Base-by-base conservation (phyloP, 2,113 vertebrate species). In the Syngnathus floridae region DNA sequence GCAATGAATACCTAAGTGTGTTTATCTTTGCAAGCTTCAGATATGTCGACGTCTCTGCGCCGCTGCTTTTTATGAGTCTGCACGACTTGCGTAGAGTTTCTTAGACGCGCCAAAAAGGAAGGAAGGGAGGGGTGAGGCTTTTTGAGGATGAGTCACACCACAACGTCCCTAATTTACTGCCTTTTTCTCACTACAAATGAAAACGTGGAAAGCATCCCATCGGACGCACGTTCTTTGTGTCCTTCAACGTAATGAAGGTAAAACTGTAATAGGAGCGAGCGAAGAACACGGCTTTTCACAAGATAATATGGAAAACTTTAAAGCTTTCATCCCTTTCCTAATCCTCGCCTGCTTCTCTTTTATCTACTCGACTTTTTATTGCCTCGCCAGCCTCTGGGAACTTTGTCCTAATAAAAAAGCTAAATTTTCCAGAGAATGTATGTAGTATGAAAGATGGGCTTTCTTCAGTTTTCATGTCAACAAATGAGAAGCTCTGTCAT, bases 301-400 rank as follows among this genome's bases (percentile, higher is more conserved):
- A 89, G 89, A 90, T 91, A 89, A 91, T 90, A 90, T 90, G 89
- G 90, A 91, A 90, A 74, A 86, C 86, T 88, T 90, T 91, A 90
- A 86, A 87, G 88, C 88, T 90, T 90, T 87, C 83, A 88, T 90
- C 88, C 88, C 79, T 78, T 87, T 41, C 82, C 87, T 90, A 88
- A 90, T 91, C 85, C 87, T 86, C 75, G 78, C 73, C 38, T 61
- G 10, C 52, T 87, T 80, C 80, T 84, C 86, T 92, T 92, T 92
- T 90, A 91, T 91, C 90, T 90, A 79, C 80, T 90, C 90, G 82
- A 82, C 72, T 85, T 91, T 91, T 92, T 92, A 91, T 90, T 90
- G 89, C 88, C 87, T 82, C 78, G 78, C 80, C 76, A 83, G 87
- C 88, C 90, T 86, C 88, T 91, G 90, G 89, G 89, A 92, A 90